phyloP scores from a whole-genome alignment of 1,140 invertebrate genomes.

The Phortica variegata region DNA sequence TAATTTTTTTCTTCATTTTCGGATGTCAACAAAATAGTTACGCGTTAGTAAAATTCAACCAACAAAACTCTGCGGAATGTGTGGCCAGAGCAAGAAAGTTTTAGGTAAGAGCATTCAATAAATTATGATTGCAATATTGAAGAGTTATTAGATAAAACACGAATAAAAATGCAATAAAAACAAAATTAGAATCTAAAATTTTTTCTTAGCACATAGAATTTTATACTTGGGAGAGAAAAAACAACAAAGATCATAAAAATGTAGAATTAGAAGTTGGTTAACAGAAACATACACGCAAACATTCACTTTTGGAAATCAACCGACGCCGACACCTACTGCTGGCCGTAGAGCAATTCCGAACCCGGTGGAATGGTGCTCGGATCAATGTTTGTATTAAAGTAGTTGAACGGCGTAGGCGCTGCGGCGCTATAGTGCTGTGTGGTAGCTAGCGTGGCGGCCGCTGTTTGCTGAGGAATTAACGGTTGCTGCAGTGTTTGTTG shows the following conservation, averaged over 20 bases:
- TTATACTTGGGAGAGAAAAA: background rate
- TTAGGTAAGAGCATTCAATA: too few species aligned
- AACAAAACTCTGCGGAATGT: too few species aligned
- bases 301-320: background rate
- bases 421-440: too few species aligned
- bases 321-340: slow-evolving; percentile 25
- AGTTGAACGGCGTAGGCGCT: slow-evolving; percentile 57
- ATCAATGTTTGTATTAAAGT: slow-evolving; percentile 59
- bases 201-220: slow-evolving; percentile 3
- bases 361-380: slow-evolving; percentile 59
- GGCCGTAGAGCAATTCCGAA: slow-evolving; percentile 63
- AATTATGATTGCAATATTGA: too few species aligned
- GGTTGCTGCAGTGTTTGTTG: slow-evolving; percentile 25
- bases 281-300: background rate
- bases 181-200: slow-evolving; percentile 4
- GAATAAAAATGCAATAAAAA: slow-evolving; percentile 1
- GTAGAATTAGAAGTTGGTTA: background rate
- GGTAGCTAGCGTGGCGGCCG: slow-evolving; percentile 35
- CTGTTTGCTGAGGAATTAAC: slow-evolving; percentile 19
- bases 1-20: too few species aligned
- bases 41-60: too few species aligned
- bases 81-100: too few species aligned
- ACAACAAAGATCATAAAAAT: background rate
- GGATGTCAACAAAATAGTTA: too few species aligned
- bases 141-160: too few species aligned